These are phyloP conservation scores for Rhagoletis pomonella DNA, from an alignment of 1,140 invertebrate genomes.

Conservation along the genomic window DNA sequence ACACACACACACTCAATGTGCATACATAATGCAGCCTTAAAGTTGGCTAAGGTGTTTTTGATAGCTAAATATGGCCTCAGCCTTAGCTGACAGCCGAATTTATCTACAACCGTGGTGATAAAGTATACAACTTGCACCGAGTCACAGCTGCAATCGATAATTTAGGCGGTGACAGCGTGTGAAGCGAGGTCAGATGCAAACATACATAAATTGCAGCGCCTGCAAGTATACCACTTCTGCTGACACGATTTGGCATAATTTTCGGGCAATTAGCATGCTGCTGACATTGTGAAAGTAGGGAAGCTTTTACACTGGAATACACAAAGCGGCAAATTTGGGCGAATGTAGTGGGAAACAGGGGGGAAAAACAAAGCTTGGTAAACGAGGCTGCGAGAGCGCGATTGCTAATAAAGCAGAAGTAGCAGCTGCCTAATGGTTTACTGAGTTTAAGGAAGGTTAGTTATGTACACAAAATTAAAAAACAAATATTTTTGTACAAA, in stretches of 20 bases:
- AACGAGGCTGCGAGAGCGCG: too few relatives aligned
- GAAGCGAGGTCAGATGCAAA: not conserved
- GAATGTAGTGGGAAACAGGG: not conserved
- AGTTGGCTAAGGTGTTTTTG: conserved; percentile 3
- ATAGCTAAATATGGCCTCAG: not conserved
- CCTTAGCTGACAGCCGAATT: not conserved
- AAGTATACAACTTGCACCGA: not conserved
- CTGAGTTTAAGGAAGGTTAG: not conserved
- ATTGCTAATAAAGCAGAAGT: too few relatives aligned
- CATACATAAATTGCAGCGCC: conserved; percentile 28
- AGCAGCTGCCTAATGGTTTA: not conserved
- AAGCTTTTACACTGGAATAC: not conserved
- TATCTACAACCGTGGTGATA: not conserved
- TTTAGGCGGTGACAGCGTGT: conserved; percentile 20
- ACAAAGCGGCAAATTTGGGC: not conserved
- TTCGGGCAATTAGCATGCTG: conserved; percentile 44
- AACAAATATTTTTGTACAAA: too few relatives aligned
- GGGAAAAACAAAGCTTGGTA: too few relatives aligned
- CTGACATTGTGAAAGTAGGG: not conserved
- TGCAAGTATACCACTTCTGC: conserved; percentile 13
- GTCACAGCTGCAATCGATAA: conserved; percentile 39
- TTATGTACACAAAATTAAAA: too few relatives aligned
- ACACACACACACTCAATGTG: not conserved
- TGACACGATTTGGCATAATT: conserved; percentile 41
- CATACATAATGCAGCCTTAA: not conserved